Evolutionary conservation across 2,113 vertebrate species (phyloP), one percentile per base, ranked within the genome.

Genomic region (Pteruthius melanotis): DNA sequence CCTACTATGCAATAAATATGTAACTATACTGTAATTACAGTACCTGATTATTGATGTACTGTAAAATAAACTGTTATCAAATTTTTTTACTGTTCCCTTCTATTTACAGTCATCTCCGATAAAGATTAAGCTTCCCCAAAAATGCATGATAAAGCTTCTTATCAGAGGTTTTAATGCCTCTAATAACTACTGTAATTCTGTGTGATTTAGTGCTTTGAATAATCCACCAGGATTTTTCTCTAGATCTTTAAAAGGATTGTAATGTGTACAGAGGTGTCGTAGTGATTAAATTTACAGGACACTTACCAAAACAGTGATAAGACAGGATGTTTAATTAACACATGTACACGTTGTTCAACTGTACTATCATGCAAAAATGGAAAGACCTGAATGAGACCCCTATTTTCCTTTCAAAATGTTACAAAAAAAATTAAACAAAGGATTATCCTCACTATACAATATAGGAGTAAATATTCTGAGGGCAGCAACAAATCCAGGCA

Each of bases 181-280:
- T 95, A 95, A 95, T 95, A 97, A 94, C 75, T 92, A 95, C 87
- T 94, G 84, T 95, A 97, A 97, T 97, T 95, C 94, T 97, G 64
- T 96, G 89, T 96, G 92, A 95, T 94, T 97, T 96, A 97, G 95
- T 92, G 84, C 93, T 97, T 97, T 97, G 89, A 97, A 94, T 94
- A 96, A 97, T 93, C 93, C 95, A 97, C 85, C 83, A 96, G 95
- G 90, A 97, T 95, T 97, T 97, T 97, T 94, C 95, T 90, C 95
- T 97, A 97, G 95, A 96, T 97, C 93, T 97, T 97, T 96, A 96
- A 97, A 97, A 97, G 93, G 88, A 97, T 87, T 97, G 80, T 76
- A 97, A 95, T 96, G 90, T 97, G 86, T 95, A 97, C 93, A 97
- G 93, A 97, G 77, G 95, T 86, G 91, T 95, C 66, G 10, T 39